Conservation (phyloP, 2,797 vertebrate genomes). For the Poeciliopsis infans region DNA sequence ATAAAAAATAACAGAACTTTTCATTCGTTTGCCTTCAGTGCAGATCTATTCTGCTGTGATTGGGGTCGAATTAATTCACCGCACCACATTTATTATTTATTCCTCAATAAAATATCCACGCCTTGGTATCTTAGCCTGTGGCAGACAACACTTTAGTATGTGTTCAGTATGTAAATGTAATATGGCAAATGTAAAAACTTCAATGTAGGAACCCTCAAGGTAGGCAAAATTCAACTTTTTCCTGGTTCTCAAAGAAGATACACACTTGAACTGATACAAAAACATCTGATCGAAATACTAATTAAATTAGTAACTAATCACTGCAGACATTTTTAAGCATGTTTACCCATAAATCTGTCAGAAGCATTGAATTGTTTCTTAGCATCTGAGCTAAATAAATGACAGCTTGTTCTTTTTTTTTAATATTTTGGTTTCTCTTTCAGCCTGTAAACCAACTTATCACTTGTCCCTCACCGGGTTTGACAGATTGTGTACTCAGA, state of each 20-base stretch:
- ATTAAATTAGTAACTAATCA: neutral
- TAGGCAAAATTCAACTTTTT: neutral
- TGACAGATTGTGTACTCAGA: neutral
- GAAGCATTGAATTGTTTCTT: neutral
- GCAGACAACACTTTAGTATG: constrained; percentile 17
- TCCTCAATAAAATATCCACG: constrained; percentile 2
- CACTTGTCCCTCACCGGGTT: neutral
- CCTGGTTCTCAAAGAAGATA: neutral
- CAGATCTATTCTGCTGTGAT: constrained; percentile 24
- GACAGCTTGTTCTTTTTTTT: neutral
- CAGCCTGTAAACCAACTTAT: neutral
- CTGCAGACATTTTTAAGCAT: neutral
- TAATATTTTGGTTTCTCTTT: neutral
- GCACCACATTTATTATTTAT: constrained; percentile 11
- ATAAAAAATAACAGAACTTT: neutral
- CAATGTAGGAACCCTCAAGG: neutral
- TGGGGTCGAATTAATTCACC: constrained; percentile 18
- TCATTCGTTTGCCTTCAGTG: constrained; percentile 33
- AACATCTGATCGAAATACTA: neutral
- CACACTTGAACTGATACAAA: neutral
- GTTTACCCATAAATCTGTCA: neutral
- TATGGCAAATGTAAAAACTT: neutral
- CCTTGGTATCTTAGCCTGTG: constrained; percentile 20
- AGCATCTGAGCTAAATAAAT: neutral
- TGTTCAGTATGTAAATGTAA: neutral